Percentiles rank a stretch among this genome's conserved stretches.
Conservation (phyloP, 2,888 invertebrate species). For the Exocentrus adspersus region DNA sequence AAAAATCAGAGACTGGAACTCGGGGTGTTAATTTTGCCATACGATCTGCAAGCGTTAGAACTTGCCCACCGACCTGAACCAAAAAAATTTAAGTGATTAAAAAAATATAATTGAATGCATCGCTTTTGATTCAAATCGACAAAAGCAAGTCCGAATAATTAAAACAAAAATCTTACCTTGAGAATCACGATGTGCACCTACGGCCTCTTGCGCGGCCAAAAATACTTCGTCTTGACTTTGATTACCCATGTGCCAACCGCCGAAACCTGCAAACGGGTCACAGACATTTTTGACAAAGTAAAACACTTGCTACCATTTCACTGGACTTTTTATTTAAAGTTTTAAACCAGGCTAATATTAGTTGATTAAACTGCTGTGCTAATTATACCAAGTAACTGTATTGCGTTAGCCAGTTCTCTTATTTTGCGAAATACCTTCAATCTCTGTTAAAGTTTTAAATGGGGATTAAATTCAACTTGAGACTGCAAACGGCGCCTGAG, state of each 20-base stretch:
- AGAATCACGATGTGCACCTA: slow-evolving; percentile 84
- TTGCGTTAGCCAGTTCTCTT: too few relatives aligned
- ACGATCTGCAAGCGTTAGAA: slow-evolving; percentile 54
- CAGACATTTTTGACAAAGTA: slow-evolving; percentile 18
- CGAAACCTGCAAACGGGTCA: slow-evolving; percentile 72
- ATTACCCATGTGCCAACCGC: slow-evolving; percentile 84
- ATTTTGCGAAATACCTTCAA: too few relatives aligned
- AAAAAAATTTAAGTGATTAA: slow-evolving; percentile 22
- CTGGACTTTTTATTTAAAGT: neutral
- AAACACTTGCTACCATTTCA: slow-evolving; percentile 8
- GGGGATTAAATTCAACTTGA: too few relatives aligned
- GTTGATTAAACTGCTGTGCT: neutral
- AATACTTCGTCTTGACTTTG: slow-evolving; percentile 87
- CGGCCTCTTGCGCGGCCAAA: slow-evolving; percentile 83
- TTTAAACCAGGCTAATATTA: slow-evolving; percentile 4
- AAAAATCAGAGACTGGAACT: slow-evolving; percentile 63
- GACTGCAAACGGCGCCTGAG: too few relatives aligned
- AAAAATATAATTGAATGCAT: neutral
- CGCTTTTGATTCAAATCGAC: slow-evolving; percentile 42
- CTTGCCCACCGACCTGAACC: slow-evolving; percentile 45
- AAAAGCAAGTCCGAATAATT: slow-evolving; percentile 51
- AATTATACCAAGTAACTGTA: neutral
- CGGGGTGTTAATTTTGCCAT: slow-evolving; percentile 62
- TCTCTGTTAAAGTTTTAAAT: too few relatives aligned
- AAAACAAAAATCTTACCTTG: slow-evolving; percentile 82